phyloP scores from a whole-genome alignment of 2,888 invertebrate species.

The Mylabris sibirica region DNA sequence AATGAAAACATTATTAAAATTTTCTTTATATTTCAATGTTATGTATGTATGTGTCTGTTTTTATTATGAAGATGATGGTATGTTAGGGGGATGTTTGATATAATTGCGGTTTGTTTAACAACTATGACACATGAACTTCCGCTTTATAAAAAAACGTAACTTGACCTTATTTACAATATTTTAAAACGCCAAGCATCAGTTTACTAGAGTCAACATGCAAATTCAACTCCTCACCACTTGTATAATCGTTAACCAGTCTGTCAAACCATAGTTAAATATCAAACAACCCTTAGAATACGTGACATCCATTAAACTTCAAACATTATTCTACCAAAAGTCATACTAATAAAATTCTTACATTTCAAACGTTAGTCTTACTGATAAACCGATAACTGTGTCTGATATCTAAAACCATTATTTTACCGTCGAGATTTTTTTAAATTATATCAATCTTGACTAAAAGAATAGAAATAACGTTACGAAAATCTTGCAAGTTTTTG shows the following conservation, averaged over 20 bases:
- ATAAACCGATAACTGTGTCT: constrained; percentile 13
- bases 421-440: constrained; percentile 7
- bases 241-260: constrained; percentile 38
- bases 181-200: constrained; percentile 32
- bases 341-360: constrained; percentile 28
- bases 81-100: background rate
- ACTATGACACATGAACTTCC: background rate
- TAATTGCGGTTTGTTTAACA: constrained; percentile 10
- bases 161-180: constrained; percentile 34
- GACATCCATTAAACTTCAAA: constrained; percentile 31
- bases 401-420: constrained; percentile 20
- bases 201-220: constrained; percentile 35
- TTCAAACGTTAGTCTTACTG: constrained; percentile 8
- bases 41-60: background rate
- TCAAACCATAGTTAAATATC: constrained; percentile 36
- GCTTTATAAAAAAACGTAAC: constrained; percentile 29
- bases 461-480: background rate
- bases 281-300: constrained; percentile 30
- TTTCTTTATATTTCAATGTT: background rate
- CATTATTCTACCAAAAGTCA: constrained; percentile 24
- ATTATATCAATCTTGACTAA: constrained; percentile 7
- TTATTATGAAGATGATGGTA: background rate
- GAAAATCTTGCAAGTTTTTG: background rate
- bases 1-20: constrained; percentile 7
- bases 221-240: constrained; percentile 33